A percentile compares a stretch with the other conserved stretches of the same genome.
Evolutionary conservation across 2,888 invertebrate genomes (phyloP).

Genomic region (Gari tellinella): DNA sequence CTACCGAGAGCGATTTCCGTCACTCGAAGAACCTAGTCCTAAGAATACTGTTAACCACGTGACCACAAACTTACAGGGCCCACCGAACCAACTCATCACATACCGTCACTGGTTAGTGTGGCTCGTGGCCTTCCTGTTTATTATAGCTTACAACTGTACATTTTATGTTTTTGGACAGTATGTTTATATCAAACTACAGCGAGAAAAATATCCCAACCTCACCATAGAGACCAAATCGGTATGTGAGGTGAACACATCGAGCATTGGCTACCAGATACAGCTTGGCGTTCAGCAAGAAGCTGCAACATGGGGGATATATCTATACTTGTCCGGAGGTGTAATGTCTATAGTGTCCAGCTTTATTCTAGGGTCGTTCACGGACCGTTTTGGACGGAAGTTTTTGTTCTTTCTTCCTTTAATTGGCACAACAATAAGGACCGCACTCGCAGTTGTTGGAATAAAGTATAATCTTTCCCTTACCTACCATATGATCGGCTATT

Average conservation of each 20-base stretch:
- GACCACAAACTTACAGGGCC: background rate
- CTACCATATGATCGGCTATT: conserved; percentile 42
- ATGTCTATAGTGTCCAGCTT: conserved; percentile 47
- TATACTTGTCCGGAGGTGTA: conserved; percentile 39
- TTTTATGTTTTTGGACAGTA: conserved; percentile 40
- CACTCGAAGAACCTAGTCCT: too few relatives aligned
- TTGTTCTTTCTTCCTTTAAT: conserved; percentile 43
- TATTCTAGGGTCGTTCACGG: conserved; percentile 53
- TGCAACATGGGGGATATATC: conserved; percentile 50
- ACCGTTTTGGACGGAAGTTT: conserved; percentile 59
- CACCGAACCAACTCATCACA: conserved; percentile 3
- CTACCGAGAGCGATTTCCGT: too few relatives aligned
- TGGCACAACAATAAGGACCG: conserved; percentile 48
- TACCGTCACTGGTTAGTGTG: conserved; percentile 34
- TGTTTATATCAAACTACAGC: conserved; percentile 40
- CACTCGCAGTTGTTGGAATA: conserved; percentile 33
- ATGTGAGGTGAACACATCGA: conserved; percentile 29
- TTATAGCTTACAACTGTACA: conserved; percentile 27
- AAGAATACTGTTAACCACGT: too few relatives aligned
- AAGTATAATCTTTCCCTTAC: conserved; percentile 42
- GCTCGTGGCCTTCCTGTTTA: conserved; percentile 30
- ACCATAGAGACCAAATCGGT: conserved; percentile 23
- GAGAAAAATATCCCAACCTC: conserved; percentile 29
- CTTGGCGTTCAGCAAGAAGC: conserved; percentile 44
- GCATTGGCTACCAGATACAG: conserved; percentile 23